phyloP scores from a whole-genome alignment of 2,888 invertebrate species.

The Euplexia lucipara region DNA sequence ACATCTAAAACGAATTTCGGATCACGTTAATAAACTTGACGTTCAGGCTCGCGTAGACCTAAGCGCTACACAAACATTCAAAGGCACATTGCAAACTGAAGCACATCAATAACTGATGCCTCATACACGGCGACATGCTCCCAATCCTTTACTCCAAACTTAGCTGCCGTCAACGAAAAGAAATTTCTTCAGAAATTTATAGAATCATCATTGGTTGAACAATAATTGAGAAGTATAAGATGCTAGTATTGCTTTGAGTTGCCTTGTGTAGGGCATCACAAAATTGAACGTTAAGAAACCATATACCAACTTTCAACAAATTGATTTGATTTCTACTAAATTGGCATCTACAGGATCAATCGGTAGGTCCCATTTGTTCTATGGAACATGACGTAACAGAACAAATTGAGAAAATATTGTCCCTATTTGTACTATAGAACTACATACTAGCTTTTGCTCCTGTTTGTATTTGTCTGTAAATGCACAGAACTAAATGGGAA shows the following conservation, averaged over 20 bases:
- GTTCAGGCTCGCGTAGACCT: constrained; percentile 57
- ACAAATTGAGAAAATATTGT: too few relatives aligned
- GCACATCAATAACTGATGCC: constrained; percentile 71
- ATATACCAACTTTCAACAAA: constrained; percentile 22
- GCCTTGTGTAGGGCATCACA: too few relatives aligned
- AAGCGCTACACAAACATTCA: constrained; percentile 75
- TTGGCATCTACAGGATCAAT: constrained; percentile 18
- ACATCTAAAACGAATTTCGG: constrained; percentile 37
- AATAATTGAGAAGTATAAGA: too few relatives aligned
- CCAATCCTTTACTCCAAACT: constrained; percentile 55
- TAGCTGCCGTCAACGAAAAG: constrained; percentile 61
- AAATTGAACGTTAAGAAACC: constrained; percentile 30
- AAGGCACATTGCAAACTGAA: constrained; percentile 77
- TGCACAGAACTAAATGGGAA: too few relatives aligned
- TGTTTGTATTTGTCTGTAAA: too few relatives aligned
- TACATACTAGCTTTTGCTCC: too few relatives aligned
- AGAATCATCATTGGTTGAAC: constrained; percentile 4
- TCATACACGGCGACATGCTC: constrained; percentile 77
- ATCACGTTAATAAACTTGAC: constrained; percentile 41
- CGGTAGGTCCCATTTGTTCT: too few relatives aligned
- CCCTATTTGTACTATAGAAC: too few relatives aligned
- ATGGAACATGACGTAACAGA: too few relatives aligned
- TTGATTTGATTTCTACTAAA: constrained; percentile 43
- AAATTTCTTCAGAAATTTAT: constrained; percentile 58
- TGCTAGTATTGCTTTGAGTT: too few relatives aligned